Conservation (phyloP, 2,888 invertebrate genomes). For the Deladenus siricidicola region DNA sequence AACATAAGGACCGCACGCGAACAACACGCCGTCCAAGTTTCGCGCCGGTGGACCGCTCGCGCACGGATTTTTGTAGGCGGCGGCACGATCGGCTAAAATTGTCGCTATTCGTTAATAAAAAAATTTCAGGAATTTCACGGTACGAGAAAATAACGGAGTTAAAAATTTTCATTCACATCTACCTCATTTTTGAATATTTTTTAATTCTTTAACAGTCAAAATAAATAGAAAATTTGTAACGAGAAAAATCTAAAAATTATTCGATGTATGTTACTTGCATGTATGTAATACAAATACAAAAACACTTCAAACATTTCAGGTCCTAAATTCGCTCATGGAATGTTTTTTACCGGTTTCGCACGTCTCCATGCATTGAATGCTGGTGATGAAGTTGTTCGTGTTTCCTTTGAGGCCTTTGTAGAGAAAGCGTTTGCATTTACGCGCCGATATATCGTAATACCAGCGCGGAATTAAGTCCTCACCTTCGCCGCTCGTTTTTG, state of each 20-base stretch:
- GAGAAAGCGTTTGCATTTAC: slow-evolving; percentile 44
- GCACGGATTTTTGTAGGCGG: slow-evolving; percentile 41
- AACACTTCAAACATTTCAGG: not conserved
- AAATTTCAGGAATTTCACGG: too few relatives aligned
- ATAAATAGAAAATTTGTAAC: too few relatives aligned
- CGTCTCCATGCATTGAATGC: slow-evolving; percentile 42
- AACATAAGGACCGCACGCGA: slow-evolving; percentile 15
- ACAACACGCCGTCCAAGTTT: slow-evolving; percentile 16
- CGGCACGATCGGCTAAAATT: slow-evolving; percentile 11
- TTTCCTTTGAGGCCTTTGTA: slow-evolving; percentile 51
- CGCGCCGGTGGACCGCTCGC: slow-evolving; percentile 37
- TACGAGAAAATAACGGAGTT: not conserved
- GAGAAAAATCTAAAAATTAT: too few relatives aligned
- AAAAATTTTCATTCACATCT: not conserved
- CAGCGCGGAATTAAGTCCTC: slow-evolving; percentile 48
- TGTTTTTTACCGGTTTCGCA: slow-evolving; percentile 21
- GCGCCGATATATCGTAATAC: slow-evolving; percentile 38
- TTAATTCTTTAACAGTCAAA: too few relatives aligned
- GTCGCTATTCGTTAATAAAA: too few relatives aligned
- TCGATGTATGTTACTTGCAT: too few relatives aligned
- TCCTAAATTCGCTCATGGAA: not conserved
- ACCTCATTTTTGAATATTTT: too few relatives aligned
- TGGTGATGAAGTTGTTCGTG: slow-evolving; percentile 50
- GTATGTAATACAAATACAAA: too few relatives aligned
- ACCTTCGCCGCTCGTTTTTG: slow-evolving; percentile 41